A percentile compares a stretch with the other conserved stretches of the same genome.
These are phyloP conservation scores for Didymodactylos carnosus DNA, from an alignment of 2,888 invertebrate species.

Conservation along the genomic window DNA sequence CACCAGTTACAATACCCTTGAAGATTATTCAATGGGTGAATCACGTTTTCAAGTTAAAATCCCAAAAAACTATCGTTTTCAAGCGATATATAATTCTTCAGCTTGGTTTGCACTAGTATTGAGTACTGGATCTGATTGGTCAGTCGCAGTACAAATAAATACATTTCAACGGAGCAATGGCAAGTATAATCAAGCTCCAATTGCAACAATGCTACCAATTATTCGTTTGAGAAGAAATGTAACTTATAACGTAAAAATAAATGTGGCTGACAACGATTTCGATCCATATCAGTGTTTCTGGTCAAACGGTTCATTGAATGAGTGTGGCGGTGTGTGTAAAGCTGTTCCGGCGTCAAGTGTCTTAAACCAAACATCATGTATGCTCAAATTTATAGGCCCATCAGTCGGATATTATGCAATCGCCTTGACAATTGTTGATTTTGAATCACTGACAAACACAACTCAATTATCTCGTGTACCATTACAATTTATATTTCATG, in stretches of 20 bases:
- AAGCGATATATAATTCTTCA: neutral
- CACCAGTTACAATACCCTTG: neutral
- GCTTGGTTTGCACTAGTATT: neutral
- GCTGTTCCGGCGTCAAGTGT: neutral
- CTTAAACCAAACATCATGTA: neutral
- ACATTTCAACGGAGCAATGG: neutral
- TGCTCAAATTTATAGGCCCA: neutral
- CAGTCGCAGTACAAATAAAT: neutral
- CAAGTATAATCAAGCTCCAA: neutral
- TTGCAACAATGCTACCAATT: neutral
- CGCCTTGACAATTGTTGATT: neutral
- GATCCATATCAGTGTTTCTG: neutral
- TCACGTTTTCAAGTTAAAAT: neutral
- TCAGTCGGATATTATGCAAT: neutral
- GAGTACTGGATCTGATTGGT: neutral
- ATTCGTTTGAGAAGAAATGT: neutral
- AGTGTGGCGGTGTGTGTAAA: neutral
- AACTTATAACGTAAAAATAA: neutral
- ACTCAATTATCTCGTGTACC: neutral
- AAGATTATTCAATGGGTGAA: neutral
- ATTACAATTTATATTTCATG: neutral
- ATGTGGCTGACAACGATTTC: neutral
- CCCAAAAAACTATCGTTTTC: neutral
- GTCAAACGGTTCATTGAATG: neutral
- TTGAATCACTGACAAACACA: neutral